Conservation (phyloP, 2,113 vertebrate species). For the Chelonoidis abingdonii region DNA sequence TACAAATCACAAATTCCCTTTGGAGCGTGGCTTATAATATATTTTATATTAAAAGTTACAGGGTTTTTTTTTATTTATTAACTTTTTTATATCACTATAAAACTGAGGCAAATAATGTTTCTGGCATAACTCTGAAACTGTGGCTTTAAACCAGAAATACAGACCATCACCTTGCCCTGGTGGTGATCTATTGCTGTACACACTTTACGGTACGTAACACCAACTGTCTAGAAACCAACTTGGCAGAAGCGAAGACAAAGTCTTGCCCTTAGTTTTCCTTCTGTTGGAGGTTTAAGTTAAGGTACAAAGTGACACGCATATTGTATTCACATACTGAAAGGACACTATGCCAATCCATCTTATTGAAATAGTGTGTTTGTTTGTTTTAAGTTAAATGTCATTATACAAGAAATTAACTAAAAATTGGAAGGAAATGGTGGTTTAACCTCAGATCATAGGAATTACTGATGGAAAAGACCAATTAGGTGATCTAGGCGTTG, state of each 20-base stretch:
- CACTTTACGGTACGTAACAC: neutral
- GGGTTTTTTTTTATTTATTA: constrained; percentile 69
- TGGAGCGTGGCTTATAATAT: constrained; percentile 57
- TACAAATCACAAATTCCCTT: constrained; percentile 79
- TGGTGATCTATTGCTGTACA: constrained; percentile 16
- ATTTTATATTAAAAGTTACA: neutral
- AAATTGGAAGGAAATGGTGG: neutral
- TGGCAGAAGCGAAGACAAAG: constrained; percentile 37
- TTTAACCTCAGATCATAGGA: neutral
- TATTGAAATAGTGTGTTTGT: neutral
- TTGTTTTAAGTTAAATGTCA: neutral
- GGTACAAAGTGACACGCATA: neutral
- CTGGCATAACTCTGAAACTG: neutral
- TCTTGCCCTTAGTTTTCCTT: neutral
- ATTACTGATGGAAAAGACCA: neutral
- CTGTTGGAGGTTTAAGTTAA: constrained; percentile 29
- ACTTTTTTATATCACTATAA: constrained; percentile 70
- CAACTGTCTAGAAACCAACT: constrained; percentile 1
- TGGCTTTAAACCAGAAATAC: neutral
- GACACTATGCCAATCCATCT: neutral
- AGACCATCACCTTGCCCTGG: constrained; percentile 10
- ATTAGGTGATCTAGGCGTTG: neutral
- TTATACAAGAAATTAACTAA: neutral
- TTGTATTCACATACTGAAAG: constrained; percentile 21
- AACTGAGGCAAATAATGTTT: neutral